These are phyloP conservation scores for Rhynchotus rufescens DNA, from an alignment of 2,797 vertebrate genomes.

Conservation along the genomic window DNA sequence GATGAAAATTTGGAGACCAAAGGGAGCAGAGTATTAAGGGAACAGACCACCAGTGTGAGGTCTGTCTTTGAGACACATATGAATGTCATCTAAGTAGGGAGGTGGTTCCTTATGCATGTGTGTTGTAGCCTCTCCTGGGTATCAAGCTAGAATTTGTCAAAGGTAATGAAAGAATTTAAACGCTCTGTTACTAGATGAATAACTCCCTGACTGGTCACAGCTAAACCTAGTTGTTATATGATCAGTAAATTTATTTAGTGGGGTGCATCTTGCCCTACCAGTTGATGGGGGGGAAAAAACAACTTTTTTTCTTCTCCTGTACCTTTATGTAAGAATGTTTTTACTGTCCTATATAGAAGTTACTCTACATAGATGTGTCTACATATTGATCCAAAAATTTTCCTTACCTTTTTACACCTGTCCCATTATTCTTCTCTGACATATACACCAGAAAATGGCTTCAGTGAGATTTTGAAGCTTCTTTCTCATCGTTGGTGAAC, in stretches of 20 bases:
- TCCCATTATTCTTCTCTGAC: not conserved
- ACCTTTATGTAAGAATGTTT: not conserved
- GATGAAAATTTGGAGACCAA: not conserved
- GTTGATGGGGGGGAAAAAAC: not conserved
- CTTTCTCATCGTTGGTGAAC: not conserved
- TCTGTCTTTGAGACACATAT: not conserved
- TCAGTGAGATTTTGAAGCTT: not conserved
- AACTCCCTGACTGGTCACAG: not conserved
- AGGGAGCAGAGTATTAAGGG: not conserved
- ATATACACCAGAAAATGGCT: not conserved
- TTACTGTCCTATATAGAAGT: not conserved
- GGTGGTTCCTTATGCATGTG: not conserved
- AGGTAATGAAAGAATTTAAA: not conserved
- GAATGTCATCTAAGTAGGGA: not conserved
- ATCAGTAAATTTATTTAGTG: not conserved
- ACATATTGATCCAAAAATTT: not conserved
- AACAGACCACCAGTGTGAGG: not conserved
- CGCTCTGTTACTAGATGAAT: not conserved
- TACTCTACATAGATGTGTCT: not conserved
- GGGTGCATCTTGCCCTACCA: not conserved
- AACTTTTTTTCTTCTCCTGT: not conserved
- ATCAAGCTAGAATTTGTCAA: not conserved
- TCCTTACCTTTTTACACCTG: not conserved
- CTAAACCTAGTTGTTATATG: conserved; percentile 2
- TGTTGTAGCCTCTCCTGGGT: not conserved